Percentiles rank a stretch among this genome's conserved stretches.
Conservation (phyloP, 2,888 invertebrate genomes). For the Hololepta plana region DNA sequence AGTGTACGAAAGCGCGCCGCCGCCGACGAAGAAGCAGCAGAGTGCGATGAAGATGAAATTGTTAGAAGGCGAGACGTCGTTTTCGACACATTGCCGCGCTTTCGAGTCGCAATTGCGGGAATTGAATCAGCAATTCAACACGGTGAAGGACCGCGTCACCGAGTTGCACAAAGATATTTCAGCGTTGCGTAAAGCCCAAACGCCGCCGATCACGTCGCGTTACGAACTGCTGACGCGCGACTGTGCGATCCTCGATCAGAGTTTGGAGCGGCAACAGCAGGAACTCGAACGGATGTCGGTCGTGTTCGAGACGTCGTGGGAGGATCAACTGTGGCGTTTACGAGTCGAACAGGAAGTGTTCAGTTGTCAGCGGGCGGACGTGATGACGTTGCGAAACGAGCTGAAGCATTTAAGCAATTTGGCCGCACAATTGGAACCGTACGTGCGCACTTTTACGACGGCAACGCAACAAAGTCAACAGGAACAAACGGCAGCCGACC, state of each 20-base stretch:
- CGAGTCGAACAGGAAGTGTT: slow-evolving; percentile 47
- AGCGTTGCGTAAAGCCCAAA: slow-evolving; percentile 32
- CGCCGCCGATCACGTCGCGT: slow-evolving; percentile 23
- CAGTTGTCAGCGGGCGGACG: slow-evolving; percentile 41
- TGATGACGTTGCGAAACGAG: slow-evolving; percentile 42
- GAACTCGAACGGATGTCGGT: slow-evolving; percentile 39
- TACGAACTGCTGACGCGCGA: slow-evolving; percentile 37
- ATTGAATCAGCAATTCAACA: slow-evolving; percentile 38
- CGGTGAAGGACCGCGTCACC: slow-evolving; percentile 42
- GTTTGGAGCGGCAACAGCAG: slow-evolving; percentile 38
- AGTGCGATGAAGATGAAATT: slow-evolving; percentile 23
- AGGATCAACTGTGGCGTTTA: slow-evolving; percentile 51
- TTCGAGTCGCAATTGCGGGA: slow-evolving; percentile 40
- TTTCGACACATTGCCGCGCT: slow-evolving; percentile 41
- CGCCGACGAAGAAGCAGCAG: slow-evolving; percentile 25
- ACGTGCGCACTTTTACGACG: slow-evolving; percentile 37
- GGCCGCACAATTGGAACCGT: slow-evolving; percentile 46
- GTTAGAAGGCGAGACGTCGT: slow-evolving; percentile 35
- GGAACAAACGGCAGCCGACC: slow-evolving; percentile 20
- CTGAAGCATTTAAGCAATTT: slow-evolving; percentile 43
- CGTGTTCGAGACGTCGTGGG: slow-evolving; percentile 48
- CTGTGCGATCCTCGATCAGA: slow-evolving; percentile 39
- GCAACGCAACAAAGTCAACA: slow-evolving; percentile 14
- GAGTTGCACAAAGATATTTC: slow-evolving; percentile 54
- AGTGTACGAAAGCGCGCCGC: slow-evolving; percentile 21